These are phyloP conservation scores for Aphidius gifuensis DNA, from an alignment of 1,140 invertebrate species.

Conservation along the genomic window DNA sequence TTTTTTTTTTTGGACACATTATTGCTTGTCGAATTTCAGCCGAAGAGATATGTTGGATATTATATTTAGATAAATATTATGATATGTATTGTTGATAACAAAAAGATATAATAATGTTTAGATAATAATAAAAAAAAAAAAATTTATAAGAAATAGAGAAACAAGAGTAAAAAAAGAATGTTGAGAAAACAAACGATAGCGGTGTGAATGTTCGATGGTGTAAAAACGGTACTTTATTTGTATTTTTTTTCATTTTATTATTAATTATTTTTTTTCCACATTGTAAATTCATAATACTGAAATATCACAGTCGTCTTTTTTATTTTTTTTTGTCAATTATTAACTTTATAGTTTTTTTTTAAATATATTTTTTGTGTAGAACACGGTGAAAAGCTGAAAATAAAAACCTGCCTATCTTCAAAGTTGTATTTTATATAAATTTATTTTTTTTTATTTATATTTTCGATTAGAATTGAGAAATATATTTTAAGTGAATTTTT, in stretches of 20 bases:
- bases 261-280: conserved; percentile 32
- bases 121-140: no score
- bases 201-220: conserved; percentile 32
- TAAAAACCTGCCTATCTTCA: conserved; percentile 4
- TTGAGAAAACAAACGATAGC: conserved; percentile 36
- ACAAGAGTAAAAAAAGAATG: conserved; percentile 22
- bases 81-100: no score
- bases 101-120: no score
- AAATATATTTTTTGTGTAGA: conserved; percentile 21
- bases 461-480: no score
- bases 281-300: conserved; percentile 32
- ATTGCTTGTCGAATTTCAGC: no score
- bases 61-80: no score
- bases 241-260: no score
- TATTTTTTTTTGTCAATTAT: neutral
- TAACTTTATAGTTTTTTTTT: conserved; percentile 7
- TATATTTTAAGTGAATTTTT: no score
- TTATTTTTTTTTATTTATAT: conserved; percentile 4
- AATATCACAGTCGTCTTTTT: conserved; percentile 25
- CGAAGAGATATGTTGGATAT: no score
- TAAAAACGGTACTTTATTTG: conserved; percentile 35
- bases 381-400: conserved; percentile 9
- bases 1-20: no score
- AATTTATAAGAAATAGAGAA: conserved; percentile 4
- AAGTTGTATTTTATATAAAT: neutral